Base-by-base conservation (phyloP, 1,140 invertebrate genomes). In the Panonychus citri region DNA sequence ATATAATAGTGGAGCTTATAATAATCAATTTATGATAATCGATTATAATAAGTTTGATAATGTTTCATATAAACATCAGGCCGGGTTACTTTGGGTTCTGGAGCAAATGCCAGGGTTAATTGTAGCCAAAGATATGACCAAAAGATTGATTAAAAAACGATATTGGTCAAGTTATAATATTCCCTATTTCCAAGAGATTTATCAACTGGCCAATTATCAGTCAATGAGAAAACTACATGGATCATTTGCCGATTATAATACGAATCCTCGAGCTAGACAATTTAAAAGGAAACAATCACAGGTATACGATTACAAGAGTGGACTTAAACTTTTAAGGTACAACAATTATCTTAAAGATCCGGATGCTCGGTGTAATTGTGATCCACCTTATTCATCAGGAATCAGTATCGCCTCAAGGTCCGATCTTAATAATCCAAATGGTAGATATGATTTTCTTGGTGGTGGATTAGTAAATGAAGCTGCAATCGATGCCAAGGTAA, bases 11-110 rank as follows among this genome's bases (percentile, higher is more conserved):
- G 82, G 81, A 8, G 87, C 84, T 28, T 77, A 85, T 55, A 83
- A 81, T 64, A 85, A 88, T 61, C 84, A 93, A 66, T 95, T 87
- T 87, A 77, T 88, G 58, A 71, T 83, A 10, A 71, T 88, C 0
- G 81, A 90, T 68, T 81, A 77, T 73, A 75, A 76, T 67, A 63
- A 69, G 65, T 80, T 80, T 58, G 73, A 75, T 59, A 79, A 63
- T 21, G 30, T 7, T 34, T 7, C 5, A 34, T 5, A 34, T 34
- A 12, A 34, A 34, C 30, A 34, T 7, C 5, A 34, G 30, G 5
- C 30, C 5, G 30, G 30, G 5, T 65, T 84, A 28, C 66, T 91
- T 0, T 81, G 78, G 74, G 73, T 91, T 34, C 68, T 85, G 3
- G 88, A 94, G 68, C 88, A 94, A 67, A 71, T 87, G 26, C 83